Evolutionary conservation across 1,140 invertebrate species (phyloP).

Genomic region (Sitobion miscanthi): DNA sequence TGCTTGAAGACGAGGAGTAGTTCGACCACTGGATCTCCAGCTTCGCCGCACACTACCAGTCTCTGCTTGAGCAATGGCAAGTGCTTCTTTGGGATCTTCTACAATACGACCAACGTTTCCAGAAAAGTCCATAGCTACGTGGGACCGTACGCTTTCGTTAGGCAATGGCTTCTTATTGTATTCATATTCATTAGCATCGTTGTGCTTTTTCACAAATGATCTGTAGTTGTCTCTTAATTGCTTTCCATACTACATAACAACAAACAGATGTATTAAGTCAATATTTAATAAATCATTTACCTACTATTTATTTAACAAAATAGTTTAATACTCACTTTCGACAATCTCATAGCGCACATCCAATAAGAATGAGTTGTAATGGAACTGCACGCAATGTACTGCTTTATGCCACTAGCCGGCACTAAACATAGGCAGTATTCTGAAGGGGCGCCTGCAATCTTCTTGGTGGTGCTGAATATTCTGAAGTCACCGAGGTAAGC

Average conservation of each 20-base stretch:
- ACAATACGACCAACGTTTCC: constrained; percentile 70
- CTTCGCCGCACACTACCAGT: constrained; percentile 62
- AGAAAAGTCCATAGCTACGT: constrained; percentile 75
- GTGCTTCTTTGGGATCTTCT: constrained; percentile 71
- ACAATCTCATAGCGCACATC: constrained; percentile 56
- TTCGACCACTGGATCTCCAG: constrained; percentile 35
- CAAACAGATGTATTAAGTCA: constrained; percentile 17
- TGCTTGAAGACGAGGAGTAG: constrained; percentile 41
- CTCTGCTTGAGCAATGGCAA: constrained; percentile 69
- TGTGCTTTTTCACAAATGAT: constrained; percentile 69
- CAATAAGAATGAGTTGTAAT: background rate
- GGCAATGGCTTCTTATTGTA: constrained; percentile 61
- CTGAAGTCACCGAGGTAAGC: background rate
- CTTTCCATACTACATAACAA: constrained; percentile 67
- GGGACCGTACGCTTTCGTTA: constrained; percentile 67
- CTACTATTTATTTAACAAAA: background rate
- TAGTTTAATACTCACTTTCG: constrained; percentile 41
- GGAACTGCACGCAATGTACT: constrained; percentile 20
- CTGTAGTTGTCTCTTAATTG: constrained; percentile 71
- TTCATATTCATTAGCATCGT: constrained; percentile 61
- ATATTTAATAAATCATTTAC: background rate
- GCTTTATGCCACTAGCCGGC: background rate
- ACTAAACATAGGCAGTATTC: constrained; percentile 21
- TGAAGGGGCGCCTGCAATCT: background rate
- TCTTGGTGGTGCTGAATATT: background rate